These are phyloP conservation scores for Eupelmus urozonus DNA, from an alignment of 2,888 invertebrate species.

Conservation along the genomic window DNA sequence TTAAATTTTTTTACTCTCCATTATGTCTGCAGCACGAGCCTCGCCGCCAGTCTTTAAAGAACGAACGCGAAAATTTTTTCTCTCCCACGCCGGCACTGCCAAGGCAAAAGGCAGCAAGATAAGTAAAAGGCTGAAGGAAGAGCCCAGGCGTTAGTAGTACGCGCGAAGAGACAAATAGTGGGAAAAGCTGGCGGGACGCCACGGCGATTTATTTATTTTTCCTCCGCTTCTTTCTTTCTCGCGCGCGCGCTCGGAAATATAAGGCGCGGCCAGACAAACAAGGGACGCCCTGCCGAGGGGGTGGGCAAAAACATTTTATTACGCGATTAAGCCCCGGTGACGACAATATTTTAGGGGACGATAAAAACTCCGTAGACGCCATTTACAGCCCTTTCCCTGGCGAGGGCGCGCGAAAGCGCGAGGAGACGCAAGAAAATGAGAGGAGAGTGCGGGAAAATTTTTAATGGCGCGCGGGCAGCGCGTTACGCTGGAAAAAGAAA, in stretches of 20 bases:
- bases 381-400: slow-evolving; percentile 31
- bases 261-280: slow-evolving; percentile 67
- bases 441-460: slow-evolving; percentile 43
- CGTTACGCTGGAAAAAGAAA: not conserved
- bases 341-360: slow-evolving; percentile 70
- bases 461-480: slow-evolving; percentile 8
- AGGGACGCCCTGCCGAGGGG: slow-evolving; percentile 52
- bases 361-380: slow-evolving; percentile 66
- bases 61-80: slow-evolving; percentile 42
- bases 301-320: slow-evolving; percentile 74
- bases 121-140: slow-evolving; percentile 45
- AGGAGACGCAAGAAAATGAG: slow-evolving; percentile 35
- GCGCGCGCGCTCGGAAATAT: slow-evolving; percentile 58
- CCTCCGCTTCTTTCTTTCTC: slow-evolving; percentile 62
- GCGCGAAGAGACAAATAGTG: slow-evolving; percentile 57
- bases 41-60: slow-evolving; percentile 8
- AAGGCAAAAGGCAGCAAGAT: slow-evolving; percentile 37
- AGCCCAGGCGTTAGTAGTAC: no score
- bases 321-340: slow-evolving; percentile 72
- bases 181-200: slow-evolving; percentile 69
- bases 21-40: slow-evolving; percentile 24
- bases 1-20: slow-evolving; percentile 31
- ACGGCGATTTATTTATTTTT: slow-evolving; percentile 73
- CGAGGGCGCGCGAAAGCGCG: slow-evolving; percentile 44
- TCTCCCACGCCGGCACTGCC: not conserved